Percentiles rank a stretch among this genome's conserved stretches.
These are phyloP conservation scores for Hyperoplus lanceolatus DNA, from an alignment of 2,797 vertebrate species.

Conservation along the genomic window DNA sequence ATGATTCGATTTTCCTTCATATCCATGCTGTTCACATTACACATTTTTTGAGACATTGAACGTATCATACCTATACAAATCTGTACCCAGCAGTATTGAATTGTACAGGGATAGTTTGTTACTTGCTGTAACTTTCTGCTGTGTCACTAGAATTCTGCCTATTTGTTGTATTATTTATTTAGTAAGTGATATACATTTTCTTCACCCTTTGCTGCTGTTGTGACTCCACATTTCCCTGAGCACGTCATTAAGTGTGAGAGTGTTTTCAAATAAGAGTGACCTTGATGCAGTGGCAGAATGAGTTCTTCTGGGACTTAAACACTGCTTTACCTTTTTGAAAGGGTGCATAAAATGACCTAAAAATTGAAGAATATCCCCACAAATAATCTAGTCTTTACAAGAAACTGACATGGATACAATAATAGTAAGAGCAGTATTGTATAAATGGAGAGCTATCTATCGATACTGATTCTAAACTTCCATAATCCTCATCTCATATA, in stretches of 20 bases:
- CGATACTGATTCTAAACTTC: neutral
- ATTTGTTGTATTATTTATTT: neutral
- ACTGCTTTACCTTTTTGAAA: neutral
- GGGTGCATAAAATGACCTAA: neutral
- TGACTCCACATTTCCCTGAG: neutral
- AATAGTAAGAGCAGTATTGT: neutral
- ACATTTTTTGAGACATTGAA: neutral
- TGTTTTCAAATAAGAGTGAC: neutral
- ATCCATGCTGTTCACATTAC: neutral
- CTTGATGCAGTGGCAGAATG: constrained; percentile 2
- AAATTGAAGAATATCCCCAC: neutral
- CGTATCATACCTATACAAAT: neutral
- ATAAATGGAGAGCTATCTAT: neutral
- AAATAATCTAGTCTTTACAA: neutral
- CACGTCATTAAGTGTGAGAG: constrained; percentile 21
- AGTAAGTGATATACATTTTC: neutral
- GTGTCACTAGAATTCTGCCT: neutral
- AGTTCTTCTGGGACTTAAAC: neutral
- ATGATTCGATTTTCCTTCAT: too few species aligned
- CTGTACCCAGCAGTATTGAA: neutral
- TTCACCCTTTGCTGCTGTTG: constrained; percentile 1
- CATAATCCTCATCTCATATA: neutral
- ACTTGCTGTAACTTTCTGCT: neutral
- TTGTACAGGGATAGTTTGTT: neutral
- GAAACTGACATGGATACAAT: neutral